Base-by-base conservation (phyloP, 2,888 invertebrate species). In the Neocrepidodera transversa region DNA sequence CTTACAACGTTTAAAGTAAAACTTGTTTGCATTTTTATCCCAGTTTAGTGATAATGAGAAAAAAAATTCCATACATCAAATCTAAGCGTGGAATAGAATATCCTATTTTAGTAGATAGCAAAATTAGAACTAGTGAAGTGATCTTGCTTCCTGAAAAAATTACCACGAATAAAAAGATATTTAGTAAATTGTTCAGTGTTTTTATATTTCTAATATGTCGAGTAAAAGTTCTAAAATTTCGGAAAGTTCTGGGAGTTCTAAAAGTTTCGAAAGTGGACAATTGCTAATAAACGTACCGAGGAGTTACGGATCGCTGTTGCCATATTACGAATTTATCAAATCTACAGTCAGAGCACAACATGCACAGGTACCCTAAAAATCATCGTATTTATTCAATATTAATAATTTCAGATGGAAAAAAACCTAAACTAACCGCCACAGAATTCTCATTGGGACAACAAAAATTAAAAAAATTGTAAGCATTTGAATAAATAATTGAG, bases 291-390 rank as follows among this genome's bases (percentile, higher is more conserved):
- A 58, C 63, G 47, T 73, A 26, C 85, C 85, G 1, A 80, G 83
- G 61, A 85, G 83, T 68, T 87, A 87, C 74, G 87, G 87, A 38
- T 85, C 86, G 48, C 75, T 86, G 42, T 83, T 86, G 63, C 84
- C 86, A 0, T 86, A 86, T 73, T 86, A 85, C 75, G 83, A 84
- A 69, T 86, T 86, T 71, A 80, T 86, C 66, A 84, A 80, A 69
- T 81, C 82, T 58, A 80, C 83, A 7, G 74, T 79, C 20, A 79
- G 76, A 59, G 80, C 81, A 59, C 74, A 80, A n/a, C n/a, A 10
- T 32, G 3, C 3, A 3, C 32, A 32, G 32, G 32, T 32, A 32
- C 8, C n/a, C n/a, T n/a, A n/a, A n/a, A n/a, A n/a, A n/a, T n/a
- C n/a, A n/a, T n/a, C n/a, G n/a, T n/a, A n/a, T n/a, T n/a, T n/a